Percentiles rank a stretch among this genome's conserved stretches.
Conservation (phyloP, 2,797 vertebrate genomes). For the Fratercula arctica region DNA sequence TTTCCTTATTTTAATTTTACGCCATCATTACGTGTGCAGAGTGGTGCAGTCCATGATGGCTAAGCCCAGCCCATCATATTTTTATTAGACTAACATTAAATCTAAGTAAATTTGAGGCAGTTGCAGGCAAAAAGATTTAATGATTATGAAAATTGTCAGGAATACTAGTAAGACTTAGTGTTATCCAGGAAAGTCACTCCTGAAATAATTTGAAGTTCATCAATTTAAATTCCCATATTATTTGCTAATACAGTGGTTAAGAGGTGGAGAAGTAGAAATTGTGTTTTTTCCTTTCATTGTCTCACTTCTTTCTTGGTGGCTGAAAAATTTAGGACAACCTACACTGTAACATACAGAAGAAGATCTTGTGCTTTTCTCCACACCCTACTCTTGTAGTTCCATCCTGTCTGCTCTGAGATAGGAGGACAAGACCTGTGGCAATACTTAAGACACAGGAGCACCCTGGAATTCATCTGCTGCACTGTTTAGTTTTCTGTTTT, state of each 20-base stretch:
- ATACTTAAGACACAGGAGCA: neutral
- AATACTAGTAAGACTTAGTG: neutral
- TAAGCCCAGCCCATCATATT: neutral
- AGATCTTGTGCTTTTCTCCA: neutral
- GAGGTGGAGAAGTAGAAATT: neutral
- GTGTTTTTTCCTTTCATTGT: neutral
- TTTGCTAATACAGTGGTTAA: neutral
- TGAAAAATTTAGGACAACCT: neutral
- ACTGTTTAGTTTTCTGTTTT: neutral
- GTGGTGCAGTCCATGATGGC: neutral
- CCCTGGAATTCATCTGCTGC: neutral
- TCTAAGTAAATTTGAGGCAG: neutral
- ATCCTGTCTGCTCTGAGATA: neutral
- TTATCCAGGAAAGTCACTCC: neutral
- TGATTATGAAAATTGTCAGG: neutral
- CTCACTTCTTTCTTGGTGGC: neutral
- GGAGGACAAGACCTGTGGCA: neutral
- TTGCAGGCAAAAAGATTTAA: neutral
- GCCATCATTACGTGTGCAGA: neutral
- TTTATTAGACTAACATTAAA: neutral
- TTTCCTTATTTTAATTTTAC: neutral
- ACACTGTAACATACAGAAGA: rapidly evolving
- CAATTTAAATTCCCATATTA: neutral
- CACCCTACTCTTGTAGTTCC: neutral
- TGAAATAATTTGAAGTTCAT: neutral